These are phyloP conservation scores for Lasioglossum zephyrum DNA, from an alignment of 2,888 invertebrate species.

Conservation along the genomic window DNA sequence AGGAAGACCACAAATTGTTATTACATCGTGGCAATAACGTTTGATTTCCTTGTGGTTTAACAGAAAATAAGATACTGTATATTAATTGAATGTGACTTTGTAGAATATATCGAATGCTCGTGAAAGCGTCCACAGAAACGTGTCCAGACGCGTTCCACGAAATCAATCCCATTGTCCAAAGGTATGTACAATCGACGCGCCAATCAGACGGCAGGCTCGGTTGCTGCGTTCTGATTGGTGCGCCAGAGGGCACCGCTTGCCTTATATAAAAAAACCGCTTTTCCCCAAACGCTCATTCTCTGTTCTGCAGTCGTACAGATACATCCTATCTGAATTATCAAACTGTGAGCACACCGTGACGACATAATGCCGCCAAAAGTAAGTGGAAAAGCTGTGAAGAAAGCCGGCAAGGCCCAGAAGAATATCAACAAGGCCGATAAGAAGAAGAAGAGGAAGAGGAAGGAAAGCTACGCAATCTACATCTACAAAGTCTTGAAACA, in stretches of 20 bases:
- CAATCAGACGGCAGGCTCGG: not conserved
- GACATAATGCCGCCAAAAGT: conserved; percentile 69
- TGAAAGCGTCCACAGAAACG: not conserved
- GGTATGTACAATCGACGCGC: not conserved
- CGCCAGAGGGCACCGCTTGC: not conserved
- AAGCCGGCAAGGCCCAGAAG: conserved; percentile 80
- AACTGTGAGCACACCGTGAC: no score
- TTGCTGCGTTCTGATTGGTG: conserved; percentile 17
- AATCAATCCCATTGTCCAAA: conserved; percentile 34
- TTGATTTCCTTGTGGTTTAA: not conserved
- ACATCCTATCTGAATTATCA: accelerated
- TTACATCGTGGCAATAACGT: not conserved
- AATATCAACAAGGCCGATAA: conserved; percentile 82
- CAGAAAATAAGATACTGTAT: not conserved
- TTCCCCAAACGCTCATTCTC: accelerated
- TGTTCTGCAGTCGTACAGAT: not conserved
- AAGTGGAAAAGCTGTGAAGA: conserved; percentile 70
- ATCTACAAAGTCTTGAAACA: conserved; percentile 86
- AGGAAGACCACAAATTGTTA: not conserved
- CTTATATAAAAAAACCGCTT: not conserved
- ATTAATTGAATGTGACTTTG: not conserved
- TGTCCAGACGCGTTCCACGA: conserved; percentile 2
- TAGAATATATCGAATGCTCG: not conserved
- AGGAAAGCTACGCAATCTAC: conserved; percentile 84
- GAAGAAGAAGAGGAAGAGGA: conserved; percentile 79